Evolutionary conservation across 1,140 invertebrate species (phyloP), one percentile per base, ranked within the genome.

Genomic region (Parasteatoda tepidariorum): DNA sequence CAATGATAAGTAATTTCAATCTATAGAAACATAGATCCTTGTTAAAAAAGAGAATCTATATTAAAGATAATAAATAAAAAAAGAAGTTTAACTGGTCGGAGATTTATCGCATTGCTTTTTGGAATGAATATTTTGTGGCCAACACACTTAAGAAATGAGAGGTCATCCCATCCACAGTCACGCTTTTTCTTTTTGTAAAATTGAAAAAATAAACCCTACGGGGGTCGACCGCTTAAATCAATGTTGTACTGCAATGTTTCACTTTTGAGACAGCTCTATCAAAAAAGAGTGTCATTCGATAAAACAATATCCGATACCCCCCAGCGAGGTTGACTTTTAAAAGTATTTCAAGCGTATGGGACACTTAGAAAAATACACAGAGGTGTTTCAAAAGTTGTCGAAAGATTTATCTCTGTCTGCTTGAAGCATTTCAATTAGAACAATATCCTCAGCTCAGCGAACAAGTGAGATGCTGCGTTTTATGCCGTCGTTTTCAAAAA

Each of bases 101-200:
- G 78, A 82, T 82, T 82, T 82, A 70, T 70, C 9, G 33, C 24
- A 6, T 18, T 18, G 26, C 7, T 18, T 22, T 26, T 30, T 22
- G 18, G 34, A 82, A 71, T 82, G 66, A 82, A 82, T 82, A 82
- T 61, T 82, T 82, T 71, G 66, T 82, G 33, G 54, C 30, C 4
- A 59, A 26, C n/a, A n/a, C n/a, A n/a, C 30, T 55, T 26, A 64
- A 34, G 54, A 64, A 55, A 55, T 18, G 24, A 59, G 64, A 68
- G 76, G 66, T 67, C 57, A 48, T 13, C 9, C n/a, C n/a, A 48
- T 18, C 18, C 9, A 48, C 2, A 48, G 38, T 48, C 59, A 66
- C n/a, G 62, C 18, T 48, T 48, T 48, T 13, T 48, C 66, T 30
- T 54, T 57, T 62, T 66, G 30, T 64, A 7, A 79, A 79, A 79